Evolutionary conservation across 2,113 vertebrate species (phyloP), one percentile per base, ranked within the genome.

Genomic region (Mola mola): DNA sequence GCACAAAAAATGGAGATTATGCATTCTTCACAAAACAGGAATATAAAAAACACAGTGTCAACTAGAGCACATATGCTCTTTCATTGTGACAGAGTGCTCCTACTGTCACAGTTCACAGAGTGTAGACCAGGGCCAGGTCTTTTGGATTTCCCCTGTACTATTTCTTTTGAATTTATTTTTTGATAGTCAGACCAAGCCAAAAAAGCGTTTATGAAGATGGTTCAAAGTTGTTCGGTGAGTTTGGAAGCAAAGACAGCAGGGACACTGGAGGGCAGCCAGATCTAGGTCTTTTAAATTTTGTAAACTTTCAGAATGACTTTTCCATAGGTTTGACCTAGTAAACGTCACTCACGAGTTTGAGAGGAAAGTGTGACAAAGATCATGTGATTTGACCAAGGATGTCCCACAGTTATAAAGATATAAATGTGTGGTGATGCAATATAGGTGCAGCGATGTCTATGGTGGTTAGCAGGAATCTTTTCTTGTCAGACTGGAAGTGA

Each of bases 341-440:
- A 74, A 48, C 31, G 43, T 71, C 57, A 33, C 22, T 21, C 16
- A 13, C 17, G 16, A 2, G 8, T 13, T 47, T 6, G 25, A 46
- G 0, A 0, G 17, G 2, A 6, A 12, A 37, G 42, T 49, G 22
- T 20, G 15, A n/a, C 13, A 10, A 52, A 46, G 34, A 46, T 1
- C 41, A 24, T 10, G 8, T 60, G 8, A 73, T 31, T 19, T 24
- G 17, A 41, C 3, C 17, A 38, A 48, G 25, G 46, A 22, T 36
- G 38, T 20, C 3, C 0, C 21, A 42, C 61, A 41, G 66, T 28
- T 47, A 57, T 79, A 70, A 84, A 86, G 28, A 28, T 60, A 78
- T 61, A 66, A 52, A 82, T 3, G 13, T 31, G 0, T 33, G 3
- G 43, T 66, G 53, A 73, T 9, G 17, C 17, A 42, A 21, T 10